Evolutionary conservation across 2,113 vertebrate genomes (phyloP).

Genomic region (Uria lomvia): DNA sequence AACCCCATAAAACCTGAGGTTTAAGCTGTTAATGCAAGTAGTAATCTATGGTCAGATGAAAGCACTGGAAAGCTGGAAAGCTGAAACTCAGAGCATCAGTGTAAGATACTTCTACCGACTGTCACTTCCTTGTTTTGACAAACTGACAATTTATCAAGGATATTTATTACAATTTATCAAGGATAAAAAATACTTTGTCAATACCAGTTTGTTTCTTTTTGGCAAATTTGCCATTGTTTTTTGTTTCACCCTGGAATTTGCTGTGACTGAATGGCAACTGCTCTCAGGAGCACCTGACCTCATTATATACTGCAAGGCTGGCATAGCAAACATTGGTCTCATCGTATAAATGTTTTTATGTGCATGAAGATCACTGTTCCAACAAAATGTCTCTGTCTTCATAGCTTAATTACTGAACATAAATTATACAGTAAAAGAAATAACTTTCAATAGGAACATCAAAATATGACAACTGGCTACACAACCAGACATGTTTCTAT

Average conservation of each 20-base stretch:
- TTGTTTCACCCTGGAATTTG: background rate
- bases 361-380: background rate
- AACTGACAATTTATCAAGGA: background rate
- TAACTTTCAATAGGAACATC: background rate
- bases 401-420: background rate
- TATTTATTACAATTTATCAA: background rate
- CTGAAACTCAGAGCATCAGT: background rate
- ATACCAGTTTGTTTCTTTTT: background rate
- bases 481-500: conserved; percentile 27
- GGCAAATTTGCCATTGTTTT: background rate
- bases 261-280: background rate
- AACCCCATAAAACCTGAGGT: background rate
- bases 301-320: background rate
- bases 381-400: background rate
- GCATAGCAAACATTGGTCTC: background rate
- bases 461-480: conserved; percentile 26
- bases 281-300: background rate
- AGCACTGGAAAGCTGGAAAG: background rate
- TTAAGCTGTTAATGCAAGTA: background rate
- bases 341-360: background rate
- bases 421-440: conserved; percentile 19
- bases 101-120: background rate
- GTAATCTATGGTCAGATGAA: background rate
- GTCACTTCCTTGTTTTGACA: background rate
- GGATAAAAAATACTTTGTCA: background rate